These are phyloP conservation scores for Platysteira castanea DNA, from an alignment of 2,113 vertebrate genomes.

Conservation along the genomic window DNA sequence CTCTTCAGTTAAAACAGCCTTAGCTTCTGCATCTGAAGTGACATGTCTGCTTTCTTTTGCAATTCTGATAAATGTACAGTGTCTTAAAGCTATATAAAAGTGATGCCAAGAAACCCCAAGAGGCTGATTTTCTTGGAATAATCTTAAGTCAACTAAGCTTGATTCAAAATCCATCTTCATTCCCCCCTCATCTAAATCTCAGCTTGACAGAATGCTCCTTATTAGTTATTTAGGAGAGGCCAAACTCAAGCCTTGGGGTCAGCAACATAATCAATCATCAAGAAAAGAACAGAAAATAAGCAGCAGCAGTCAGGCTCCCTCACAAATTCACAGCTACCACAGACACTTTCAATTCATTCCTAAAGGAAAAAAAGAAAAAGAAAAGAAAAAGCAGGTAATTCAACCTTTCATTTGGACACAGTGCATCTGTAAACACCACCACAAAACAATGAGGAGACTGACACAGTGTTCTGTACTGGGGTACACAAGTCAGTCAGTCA, in stretches of 20 bases:
- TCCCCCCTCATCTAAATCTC: slow-evolving; percentile 36
- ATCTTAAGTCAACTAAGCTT: slow-evolving; percentile 34
- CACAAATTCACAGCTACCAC: neutral
- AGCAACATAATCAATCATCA: slow-evolving; percentile 43
- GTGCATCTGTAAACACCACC: neutral
- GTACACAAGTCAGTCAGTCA: neutral
- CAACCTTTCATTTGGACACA: neutral
- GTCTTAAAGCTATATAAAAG: slow-evolving; percentile 37
- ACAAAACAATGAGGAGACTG: neutral
- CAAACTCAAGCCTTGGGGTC: slow-evolving; percentile 40
- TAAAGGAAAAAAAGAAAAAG: neutral
- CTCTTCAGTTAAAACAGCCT: neutral
- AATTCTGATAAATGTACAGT: slow-evolving; percentile 33
- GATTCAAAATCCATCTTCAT: slow-evolving; percentile 57
- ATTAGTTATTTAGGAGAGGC: slow-evolving; percentile 41
- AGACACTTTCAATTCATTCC: neutral
- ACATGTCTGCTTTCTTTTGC: neutral
- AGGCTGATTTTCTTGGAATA: slow-evolving; percentile 51
- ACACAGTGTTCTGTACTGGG: neutral
- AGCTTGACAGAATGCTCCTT: slow-evolving; percentile 49
- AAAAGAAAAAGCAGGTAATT: neutral
- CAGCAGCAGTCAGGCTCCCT: neutral
- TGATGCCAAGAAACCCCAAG: slow-evolving; percentile 39
- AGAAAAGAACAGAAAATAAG: neutral
- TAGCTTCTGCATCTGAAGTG: slow-evolving; percentile 5